Conservation (phyloP, 2,888 invertebrate genomes). For the Stenoptilia bipunctidactyla region DNA sequence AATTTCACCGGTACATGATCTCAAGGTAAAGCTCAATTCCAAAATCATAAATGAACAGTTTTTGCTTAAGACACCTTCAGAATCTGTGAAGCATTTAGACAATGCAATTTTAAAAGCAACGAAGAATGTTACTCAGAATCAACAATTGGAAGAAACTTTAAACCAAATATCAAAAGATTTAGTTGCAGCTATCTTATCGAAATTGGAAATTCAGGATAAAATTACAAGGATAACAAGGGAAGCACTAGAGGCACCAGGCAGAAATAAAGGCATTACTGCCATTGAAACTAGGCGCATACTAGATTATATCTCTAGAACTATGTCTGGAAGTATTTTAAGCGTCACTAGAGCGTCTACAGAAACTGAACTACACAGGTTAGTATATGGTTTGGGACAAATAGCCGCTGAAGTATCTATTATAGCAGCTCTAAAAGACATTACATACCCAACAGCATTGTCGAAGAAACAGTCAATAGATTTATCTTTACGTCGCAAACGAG, state of each 20-base stretch:
- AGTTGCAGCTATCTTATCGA: conserved; percentile 51
- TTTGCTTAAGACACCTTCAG: conserved; percentile 40
- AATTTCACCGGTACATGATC: conserved; percentile 55
- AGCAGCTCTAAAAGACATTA: conserved; percentile 56
- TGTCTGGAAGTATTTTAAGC: conserved; percentile 52
- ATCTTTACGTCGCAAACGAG: conserved; percentile 45
- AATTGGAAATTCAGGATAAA: conserved; percentile 60
- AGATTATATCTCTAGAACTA: conserved; percentile 56
- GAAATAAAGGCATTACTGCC: conserved; percentile 55
- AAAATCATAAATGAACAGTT: conserved; percentile 29
- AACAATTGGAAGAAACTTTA: conserved; percentile 51
- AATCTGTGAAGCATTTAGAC: conserved; percentile 46
- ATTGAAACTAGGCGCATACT: conserved; percentile 59
- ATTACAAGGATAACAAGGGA: conserved; percentile 58
- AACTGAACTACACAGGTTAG: conserved; percentile 55
- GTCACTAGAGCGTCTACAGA: conserved; percentile 57
- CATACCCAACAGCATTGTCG: conserved; percentile 49
- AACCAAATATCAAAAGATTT: conserved; percentile 57
- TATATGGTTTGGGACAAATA: conserved; percentile 60
- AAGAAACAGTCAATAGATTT: conserved; percentile 60
- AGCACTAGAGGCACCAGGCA: conserved; percentile 55
- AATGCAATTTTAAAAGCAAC: conserved; percentile 41
- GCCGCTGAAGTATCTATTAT: conserved; percentile 60
- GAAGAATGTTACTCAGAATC: conserved; percentile 54
- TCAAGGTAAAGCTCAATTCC: conserved; percentile 33